These are phyloP conservation scores for Aurelia sp. DNA, from an alignment of 30 jellyfish, hydroid and myxozoan species.

Conservation along the genomic window DNA sequence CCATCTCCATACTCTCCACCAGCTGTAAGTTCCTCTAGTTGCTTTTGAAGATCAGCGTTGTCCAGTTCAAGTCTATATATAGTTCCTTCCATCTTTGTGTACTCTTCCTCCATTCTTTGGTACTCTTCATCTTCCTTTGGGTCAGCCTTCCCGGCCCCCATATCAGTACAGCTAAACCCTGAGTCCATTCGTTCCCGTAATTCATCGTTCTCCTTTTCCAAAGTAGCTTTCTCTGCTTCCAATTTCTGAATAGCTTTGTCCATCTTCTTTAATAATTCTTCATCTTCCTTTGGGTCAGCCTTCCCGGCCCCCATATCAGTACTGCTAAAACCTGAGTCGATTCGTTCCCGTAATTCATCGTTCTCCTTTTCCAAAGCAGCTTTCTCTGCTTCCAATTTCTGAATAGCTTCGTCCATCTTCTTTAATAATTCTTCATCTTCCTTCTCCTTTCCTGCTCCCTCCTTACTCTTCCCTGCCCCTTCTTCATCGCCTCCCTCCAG, in stretches of 20 bases:
- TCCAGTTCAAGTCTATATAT: conserved; percentile 49
- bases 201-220: conserved; percentile 20
- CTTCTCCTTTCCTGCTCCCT: neutral
- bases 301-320: neutral
- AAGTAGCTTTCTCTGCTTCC: conserved; percentile 24
- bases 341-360: conserved; percentile 5
- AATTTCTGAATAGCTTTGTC: conserved; percentile 21
- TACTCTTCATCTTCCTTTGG: neutral
- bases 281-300: conserved; percentile 8
- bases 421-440: conserved; percentile 33
- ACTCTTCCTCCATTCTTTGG: neutral
- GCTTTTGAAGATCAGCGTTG: conserved; percentile 34
- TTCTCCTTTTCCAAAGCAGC: neutral
- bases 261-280: conserved; percentile 19
- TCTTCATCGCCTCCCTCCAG: conserved; percentile 24
- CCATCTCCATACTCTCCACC: neutral
- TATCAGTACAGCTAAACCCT: too few relatives aligned
- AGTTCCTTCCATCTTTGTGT: conserved; percentile 20
- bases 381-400: conserved; percentile 34
- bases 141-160: neutral
- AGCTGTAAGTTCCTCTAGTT: conserved; percentile 24
- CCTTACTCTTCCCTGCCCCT: neutral
- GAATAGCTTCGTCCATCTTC: conserved; percentile 34
- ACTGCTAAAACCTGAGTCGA: too few relatives aligned
- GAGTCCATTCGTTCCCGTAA: neutral